A percentile compares a stretch with the other conserved stretches of the same genome.
phyloP scores from a whole-genome alignment of 2,113 vertebrate genomes.

The Xenotilapia longispinis region DNA sequence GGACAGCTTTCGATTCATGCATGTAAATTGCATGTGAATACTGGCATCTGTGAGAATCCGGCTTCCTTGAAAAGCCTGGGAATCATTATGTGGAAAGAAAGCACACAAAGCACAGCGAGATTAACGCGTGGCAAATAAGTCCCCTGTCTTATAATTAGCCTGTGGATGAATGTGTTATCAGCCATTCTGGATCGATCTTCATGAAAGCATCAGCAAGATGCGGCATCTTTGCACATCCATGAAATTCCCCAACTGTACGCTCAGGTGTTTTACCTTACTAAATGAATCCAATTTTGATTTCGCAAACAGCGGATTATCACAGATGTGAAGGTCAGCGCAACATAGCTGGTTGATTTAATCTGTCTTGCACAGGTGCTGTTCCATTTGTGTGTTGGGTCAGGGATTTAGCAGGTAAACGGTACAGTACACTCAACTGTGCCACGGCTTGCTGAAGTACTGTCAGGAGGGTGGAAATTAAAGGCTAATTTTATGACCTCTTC shows the following conservation, averaged over 20 bases:
- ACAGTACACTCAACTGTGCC: not conserved
- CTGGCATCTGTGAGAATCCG: slow-evolving; percentile 20
- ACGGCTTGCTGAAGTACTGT: not conserved
- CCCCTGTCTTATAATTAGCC: slow-evolving; percentile 38
- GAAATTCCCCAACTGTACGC: not conserved
- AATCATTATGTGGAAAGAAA: not conserved
- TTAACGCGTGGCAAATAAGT: slow-evolving; percentile 24
- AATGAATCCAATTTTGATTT: slow-evolving; percentile 41
- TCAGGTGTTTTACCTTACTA: slow-evolving; percentile 33
- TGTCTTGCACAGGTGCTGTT: not conserved
- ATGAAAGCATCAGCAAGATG: slow-evolving; percentile 12
- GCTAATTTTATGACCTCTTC: not conserved
- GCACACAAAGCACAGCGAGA: not conserved
- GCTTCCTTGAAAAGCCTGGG: slow-evolving; percentile 49
- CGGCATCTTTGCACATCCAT: not conserved
- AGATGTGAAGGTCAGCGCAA: slow-evolving; percentile 29
- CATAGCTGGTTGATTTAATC: slow-evolving; percentile 11
- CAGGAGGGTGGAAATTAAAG: not conserved
- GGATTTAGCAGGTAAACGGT: not conserved
- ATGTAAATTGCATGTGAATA: not conserved
- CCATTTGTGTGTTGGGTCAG: not conserved
- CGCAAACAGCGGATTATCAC: not conserved
- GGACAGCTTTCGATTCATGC: not conserved
- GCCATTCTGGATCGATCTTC: slow-evolving; percentile 32
- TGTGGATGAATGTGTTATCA: slow-evolving; percentile 27